These are phyloP conservation scores for Nothobranchius kuhntae DNA, from an alignment of 2,113 vertebrate species.

Conservation along the genomic window DNA sequence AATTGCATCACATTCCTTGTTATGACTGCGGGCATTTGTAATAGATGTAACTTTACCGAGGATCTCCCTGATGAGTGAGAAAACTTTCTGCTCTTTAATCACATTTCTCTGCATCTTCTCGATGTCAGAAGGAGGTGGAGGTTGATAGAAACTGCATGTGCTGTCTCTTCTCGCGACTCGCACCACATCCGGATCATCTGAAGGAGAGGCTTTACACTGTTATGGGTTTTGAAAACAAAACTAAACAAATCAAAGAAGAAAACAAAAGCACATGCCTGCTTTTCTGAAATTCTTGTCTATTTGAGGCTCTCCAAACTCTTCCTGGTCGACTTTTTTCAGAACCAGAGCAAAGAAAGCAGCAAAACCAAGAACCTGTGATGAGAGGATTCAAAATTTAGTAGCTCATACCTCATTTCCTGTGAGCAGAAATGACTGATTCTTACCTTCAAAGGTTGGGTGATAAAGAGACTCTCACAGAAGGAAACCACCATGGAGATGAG, in stretches of 20 bases:
- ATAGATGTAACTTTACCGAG: constrained; percentile 77
- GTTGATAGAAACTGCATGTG: constrained; percentile 84
- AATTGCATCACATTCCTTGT: not conserved
- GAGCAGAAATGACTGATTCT: constrained; percentile 16
- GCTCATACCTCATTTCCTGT: not conserved
- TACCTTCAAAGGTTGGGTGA: constrained; percentile 95
- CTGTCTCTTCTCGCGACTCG: constrained; percentile 83
- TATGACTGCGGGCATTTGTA: not conserved
- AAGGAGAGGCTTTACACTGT: not conserved
- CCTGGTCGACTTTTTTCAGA: constrained; percentile 88
- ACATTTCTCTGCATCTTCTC: constrained; percentile 85
- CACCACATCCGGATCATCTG: constrained; percentile 80
- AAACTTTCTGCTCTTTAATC: constrained; percentile 90
- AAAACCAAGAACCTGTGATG: constrained; percentile 90
- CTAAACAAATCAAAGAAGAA: not conserved
- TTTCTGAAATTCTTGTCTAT: constrained; percentile 62
- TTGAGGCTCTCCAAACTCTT: constrained; percentile 82
- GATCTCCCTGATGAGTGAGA: constrained; percentile 88
- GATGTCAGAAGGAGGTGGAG: constrained; percentile 83
- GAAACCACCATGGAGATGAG: constrained; percentile 92
- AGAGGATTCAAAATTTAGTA: constrained; percentile 14
- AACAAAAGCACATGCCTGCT: constrained; percentile 45
- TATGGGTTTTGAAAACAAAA: not conserved
- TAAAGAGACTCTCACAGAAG: constrained; percentile 92
- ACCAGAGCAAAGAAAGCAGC: constrained; percentile 95